Evolutionary conservation across 30 jellyfish, hydroid and myxozoan species (phyloP).

Genomic region (Phacellophora camtschatica): DNA sequence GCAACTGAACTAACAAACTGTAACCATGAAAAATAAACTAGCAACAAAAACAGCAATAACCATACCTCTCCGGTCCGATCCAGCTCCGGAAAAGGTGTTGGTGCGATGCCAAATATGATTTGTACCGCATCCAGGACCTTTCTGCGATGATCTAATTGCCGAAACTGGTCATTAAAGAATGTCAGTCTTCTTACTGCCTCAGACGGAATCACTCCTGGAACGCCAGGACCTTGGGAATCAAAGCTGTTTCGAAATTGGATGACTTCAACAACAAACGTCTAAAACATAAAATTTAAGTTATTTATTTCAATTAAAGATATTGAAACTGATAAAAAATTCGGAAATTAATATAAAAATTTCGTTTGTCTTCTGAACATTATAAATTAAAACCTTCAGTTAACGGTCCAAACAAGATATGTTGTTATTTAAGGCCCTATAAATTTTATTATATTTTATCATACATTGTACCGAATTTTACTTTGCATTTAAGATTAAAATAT

Average conservation of each 20-base stretch:
- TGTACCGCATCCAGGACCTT: slow-evolving; percentile 80
- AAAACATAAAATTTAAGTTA: background rate
- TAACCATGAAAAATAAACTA: too few relatives aligned
- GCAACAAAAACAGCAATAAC: too few relatives aligned
- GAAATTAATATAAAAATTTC: too few relatives aligned
- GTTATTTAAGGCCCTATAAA: too few relatives aligned
- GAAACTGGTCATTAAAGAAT: slow-evolving; percentile 54
- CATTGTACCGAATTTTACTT: too few relatives aligned
- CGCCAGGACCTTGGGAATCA: slow-evolving; percentile 91
- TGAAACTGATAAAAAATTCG: too few relatives aligned
- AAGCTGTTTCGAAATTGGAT: slow-evolving; percentile 86
- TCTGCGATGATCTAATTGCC: slow-evolving; percentile 47
- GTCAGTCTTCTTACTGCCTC: slow-evolving; percentile 72
- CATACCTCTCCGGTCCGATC: slow-evolving; percentile 81
- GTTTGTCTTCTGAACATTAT: too few relatives aligned
- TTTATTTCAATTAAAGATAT: background rate
- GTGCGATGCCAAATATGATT: slow-evolving; percentile 65
- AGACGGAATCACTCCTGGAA: slow-evolving; percentile 77
- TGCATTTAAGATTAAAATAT: too few relatives aligned
- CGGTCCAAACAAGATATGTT: too few relatives aligned
- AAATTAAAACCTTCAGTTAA: too few relatives aligned
- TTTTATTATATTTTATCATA: too few relatives aligned
- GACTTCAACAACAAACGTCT: slow-evolving; percentile 85
- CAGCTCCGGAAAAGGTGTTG: slow-evolving; percentile 79
- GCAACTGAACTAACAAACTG: too few relatives aligned